Evolutionary conservation across 2,888 invertebrate species (phyloP), one percentile per base, ranked within the genome.

Genomic region (Caenorhabditis uteleia): DNA sequence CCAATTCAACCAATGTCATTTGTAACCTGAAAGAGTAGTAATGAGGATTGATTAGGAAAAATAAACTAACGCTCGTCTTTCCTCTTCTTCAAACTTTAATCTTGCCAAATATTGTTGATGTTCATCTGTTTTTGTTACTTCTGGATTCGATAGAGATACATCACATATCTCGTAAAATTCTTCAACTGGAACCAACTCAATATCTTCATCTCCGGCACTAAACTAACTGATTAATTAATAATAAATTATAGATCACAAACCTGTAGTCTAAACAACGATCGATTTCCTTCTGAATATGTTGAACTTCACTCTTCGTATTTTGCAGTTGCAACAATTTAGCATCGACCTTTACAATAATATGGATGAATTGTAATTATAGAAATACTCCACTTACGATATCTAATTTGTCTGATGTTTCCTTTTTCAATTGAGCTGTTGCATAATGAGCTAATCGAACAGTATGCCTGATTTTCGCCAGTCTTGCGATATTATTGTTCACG

Each of bases 251-350:
- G 40, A 68, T n/a, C n/a, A n/a, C n/a, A n/a, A n/a, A n/a, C n/a
- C n/a, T n/a, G n/a, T n/a, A 78, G 36, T 74, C 68, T 8, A 78
- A 47, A 42, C 77, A 77, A 12, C 68, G 45, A 16, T 67, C 68
- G n/a, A 78, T 75, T 40, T 74, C 74, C 47, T 76, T 77, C 49
- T 69, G 65, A 40, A 78, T 56, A 54, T 78, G 77, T 20, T 64
- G 64, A n/a, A 78, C 71, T 55, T 78, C 78, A 43, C 68, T 69
- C 4, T 65, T 67, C 8, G 65, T 53, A 43, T 78, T 78, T 42
- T 78, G 76, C 12, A 78, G 55, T 44, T 71, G 67, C 21, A 78
- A 61, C 33, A 68, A 66, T 44, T 74, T 68, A 8, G 67, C 66
- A 34, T 78, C 78, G 10, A 73, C 73, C 49, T 67, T 33, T 29